Evolutionary conservation across 2,797 vertebrate genomes (phyloP), one percentile per base, ranked within the genome.

Genomic region (Micropoecilia bifurca): DNA sequence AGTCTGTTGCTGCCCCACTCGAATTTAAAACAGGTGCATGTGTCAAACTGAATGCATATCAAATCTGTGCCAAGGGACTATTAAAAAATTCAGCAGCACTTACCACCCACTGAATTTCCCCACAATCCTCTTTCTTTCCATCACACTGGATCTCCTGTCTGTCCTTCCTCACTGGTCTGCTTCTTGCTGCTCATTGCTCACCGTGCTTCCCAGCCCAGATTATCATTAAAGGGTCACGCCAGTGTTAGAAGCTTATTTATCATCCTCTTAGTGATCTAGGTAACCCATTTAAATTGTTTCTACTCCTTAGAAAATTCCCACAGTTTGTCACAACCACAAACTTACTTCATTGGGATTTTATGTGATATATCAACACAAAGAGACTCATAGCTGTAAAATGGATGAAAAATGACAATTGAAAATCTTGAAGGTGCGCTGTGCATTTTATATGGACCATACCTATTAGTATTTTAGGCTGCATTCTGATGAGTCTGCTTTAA

Each of bases 71-170:
- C 0, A 1, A 41, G 72, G 6, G 43, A 9, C 80, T 79, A 53
- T 68, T 73, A n/a, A 18, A 75, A 71, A 66, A 61, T 25, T 59
- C 10, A 78, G 63, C 39, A 50, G 50, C 61, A 72, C 55, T 77
- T 36, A 47, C 25, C 14, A 75, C 57, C 25, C 43, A 39, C 50
- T 57, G 55, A 79, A 76, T 83, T 83, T 85, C 22, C 22, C 79
- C 79, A 80, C 43, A 75, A 59, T 39, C 48, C 57, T 66, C 77
- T 91, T 87, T 92, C 92, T 88, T 82, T 89, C 87, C 88, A 92
- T 83, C 79, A 83, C 82, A 39, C 76, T 16, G 73, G 76, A 63
- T 79, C 79, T 73, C 69, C 59, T 79, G 76, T 75, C 76, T 71
- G 45, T 59, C 79, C 30, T 57, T 53, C 74, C 83, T 39, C 0